Evolutionary conservation across 2,888 invertebrate genomes (phyloP).

Genomic region (Trichogramma dendrolimi): DNA sequence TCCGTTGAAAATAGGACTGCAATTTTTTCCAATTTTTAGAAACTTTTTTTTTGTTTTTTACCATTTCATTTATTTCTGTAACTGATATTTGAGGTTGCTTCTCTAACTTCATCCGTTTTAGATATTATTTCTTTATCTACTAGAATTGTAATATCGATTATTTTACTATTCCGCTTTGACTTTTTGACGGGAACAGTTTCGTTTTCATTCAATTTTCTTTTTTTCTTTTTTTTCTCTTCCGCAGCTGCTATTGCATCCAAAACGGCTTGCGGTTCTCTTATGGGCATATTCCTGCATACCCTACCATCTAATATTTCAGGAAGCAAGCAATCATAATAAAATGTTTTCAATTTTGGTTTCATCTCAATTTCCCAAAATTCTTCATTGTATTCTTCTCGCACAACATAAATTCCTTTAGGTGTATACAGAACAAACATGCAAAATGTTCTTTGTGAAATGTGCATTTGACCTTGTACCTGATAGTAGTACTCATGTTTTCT

Average conservation of each 20-base stretch:
- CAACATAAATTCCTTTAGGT: conserved; percentile 22
- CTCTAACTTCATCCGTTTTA: neutral
- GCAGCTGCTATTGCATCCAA: conserved; percentile 8
- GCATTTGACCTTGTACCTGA: conserved; percentile 31
- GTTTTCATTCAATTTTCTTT: neutral
- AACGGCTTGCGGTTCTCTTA: conserved; percentile 24
- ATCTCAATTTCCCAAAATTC: conserved; percentile 30
- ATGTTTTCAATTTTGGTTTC: conserved; percentile 21
- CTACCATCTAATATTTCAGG: conserved; percentile 34
- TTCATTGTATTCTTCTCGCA: conserved; percentile 20
- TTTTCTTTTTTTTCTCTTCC: neutral
- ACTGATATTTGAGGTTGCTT: neutral
- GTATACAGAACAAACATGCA: conserved; percentile 32
- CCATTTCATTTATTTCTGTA: neutral
- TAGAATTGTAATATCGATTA: neutral
- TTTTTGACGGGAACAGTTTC: neutral
- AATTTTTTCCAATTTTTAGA: no score
- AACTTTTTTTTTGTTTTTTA: no score
- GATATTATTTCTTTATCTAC: neutral
- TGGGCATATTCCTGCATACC: conserved; percentile 16
- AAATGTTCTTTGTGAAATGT: conserved; percentile 28
- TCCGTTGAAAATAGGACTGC: no score
- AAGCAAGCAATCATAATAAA: conserved; percentile 31
- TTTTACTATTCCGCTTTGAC: neutral
- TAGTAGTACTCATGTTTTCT: conserved; percentile 29